Conservation (phyloP, 2,113 vertebrate species). For the Polypterus senegalus region DNA sequence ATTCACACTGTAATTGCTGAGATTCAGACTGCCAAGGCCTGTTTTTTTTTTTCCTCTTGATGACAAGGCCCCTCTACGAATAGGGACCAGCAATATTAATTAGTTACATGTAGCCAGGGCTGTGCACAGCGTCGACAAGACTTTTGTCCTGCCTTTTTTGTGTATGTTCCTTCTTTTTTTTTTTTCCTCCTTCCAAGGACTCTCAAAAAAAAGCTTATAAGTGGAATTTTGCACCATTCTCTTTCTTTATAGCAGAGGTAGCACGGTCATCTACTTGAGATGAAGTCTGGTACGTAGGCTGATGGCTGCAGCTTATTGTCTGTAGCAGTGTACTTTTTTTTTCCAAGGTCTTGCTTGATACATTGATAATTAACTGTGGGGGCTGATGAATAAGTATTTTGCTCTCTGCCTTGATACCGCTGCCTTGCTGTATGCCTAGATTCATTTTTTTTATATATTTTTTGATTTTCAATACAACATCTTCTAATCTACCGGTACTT, state of each 20-base stretch:
- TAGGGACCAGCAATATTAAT: constrained; percentile 46
- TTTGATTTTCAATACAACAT: too few relatives aligned
- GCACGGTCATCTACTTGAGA: constrained; percentile 42
- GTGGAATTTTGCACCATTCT: constrained; percentile 46
- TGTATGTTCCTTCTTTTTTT: constrained; percentile 11
- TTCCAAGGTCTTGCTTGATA: constrained; percentile 48
- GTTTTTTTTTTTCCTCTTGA: constrained; percentile 49
- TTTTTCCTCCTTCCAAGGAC: constrained; percentile 17
- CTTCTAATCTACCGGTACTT: too few relatives aligned
- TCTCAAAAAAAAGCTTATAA: constrained; percentile 23
- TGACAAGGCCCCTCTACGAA: constrained; percentile 50
- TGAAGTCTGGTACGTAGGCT: constrained; percentile 38
- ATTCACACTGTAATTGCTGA: constrained; percentile 77
- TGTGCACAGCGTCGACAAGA: constrained; percentile 36
- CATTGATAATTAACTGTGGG: constrained; percentile 39
- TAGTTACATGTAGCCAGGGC: constrained; percentile 45
- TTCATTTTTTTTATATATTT: too few relatives aligned
- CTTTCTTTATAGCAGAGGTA: constrained; percentile 33
- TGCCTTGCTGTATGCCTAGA: background rate
- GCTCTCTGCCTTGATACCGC: constrained; percentile 29
- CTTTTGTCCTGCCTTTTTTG: constrained; percentile 22
- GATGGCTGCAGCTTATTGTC: constrained; percentile 39
- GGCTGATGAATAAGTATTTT: constrained; percentile 33
- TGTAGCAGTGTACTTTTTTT: constrained; percentile 44
- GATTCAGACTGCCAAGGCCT: constrained; percentile 50